Conservation (phyloP, 2,888 invertebrate species). For the Athalia rosae region DNA sequence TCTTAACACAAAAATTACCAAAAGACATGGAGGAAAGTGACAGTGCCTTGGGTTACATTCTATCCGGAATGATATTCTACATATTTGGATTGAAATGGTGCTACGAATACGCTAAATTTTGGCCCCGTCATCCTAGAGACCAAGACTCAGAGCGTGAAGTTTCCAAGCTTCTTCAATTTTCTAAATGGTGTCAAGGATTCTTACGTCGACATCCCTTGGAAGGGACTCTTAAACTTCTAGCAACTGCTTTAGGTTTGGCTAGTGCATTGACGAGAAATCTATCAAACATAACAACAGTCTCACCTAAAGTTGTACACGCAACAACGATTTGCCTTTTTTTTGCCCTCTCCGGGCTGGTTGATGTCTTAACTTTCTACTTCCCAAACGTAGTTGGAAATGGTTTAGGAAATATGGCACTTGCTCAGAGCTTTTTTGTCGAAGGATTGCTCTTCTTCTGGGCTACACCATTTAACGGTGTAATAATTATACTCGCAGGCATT, state of each 20-base stretch:
- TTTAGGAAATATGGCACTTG: conserved; percentile 68
- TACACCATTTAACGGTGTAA: conserved; percentile 51
- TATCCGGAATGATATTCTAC: conserved; percentile 66
- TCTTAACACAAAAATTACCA: neutral
- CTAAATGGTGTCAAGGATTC: conserved; percentile 56
- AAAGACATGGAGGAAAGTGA: conserved; percentile 53
- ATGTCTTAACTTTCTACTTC: conserved; percentile 71
- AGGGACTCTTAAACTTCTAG: conserved; percentile 65
- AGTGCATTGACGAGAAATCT: conserved; percentile 63
- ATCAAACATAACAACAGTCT: conserved; percentile 56
- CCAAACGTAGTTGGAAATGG: conserved; percentile 68
- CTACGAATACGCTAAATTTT: conserved; percentile 66
- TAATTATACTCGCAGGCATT: conserved; percentile 59
- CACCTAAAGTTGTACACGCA: conserved; percentile 67
- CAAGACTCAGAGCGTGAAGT: conserved; percentile 48
- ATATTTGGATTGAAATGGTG: conserved; percentile 68
- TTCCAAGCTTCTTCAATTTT: conserved; percentile 51
- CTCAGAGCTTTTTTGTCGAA: conserved; percentile 70
- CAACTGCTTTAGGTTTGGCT: conserved; percentile 64
- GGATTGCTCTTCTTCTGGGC: conserved; percentile 68
- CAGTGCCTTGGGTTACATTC: conserved; percentile 60
- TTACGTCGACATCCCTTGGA: conserved; percentile 64
- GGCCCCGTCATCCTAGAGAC: conserved; percentile 51
- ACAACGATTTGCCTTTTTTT: conserved; percentile 71
- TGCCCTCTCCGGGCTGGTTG: conserved; percentile 71